Percentiles rank a stretch among this genome's conserved stretches.
Evolutionary conservation across 2,888 invertebrate genomes (phyloP).

Genomic region (Noctua janthina): DNA sequence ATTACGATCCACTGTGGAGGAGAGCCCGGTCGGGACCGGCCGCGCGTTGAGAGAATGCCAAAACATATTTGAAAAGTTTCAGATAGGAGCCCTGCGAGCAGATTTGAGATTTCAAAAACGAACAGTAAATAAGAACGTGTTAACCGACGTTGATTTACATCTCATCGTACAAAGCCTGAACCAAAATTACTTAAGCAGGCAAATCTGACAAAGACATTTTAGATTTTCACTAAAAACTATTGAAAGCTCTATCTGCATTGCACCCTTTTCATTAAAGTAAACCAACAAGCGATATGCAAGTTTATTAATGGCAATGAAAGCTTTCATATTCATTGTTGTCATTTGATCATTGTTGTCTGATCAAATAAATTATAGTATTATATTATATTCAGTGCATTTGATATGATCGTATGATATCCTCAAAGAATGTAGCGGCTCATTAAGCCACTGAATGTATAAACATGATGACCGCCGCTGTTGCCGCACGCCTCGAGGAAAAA

Average conservation of each 20-base stretch:
- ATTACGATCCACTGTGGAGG: not conserved
- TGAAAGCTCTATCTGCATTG: not conserved
- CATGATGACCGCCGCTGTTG: not conserved
- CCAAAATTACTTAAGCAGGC: not conserved
- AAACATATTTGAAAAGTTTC: not conserved
- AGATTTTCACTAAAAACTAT: not conserved
- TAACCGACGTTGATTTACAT: too few species aligned
- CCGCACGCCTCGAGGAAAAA: conserved; percentile 14
- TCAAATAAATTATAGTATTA: too few species aligned
- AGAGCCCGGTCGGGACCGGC: not conserved
- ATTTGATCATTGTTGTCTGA: too few species aligned
- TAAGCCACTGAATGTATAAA: conserved; percentile 32
- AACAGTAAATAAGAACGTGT: not conserved
- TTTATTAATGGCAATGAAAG: conserved; percentile 1
- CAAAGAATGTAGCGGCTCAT: conserved; percentile 14
- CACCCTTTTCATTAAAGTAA: not conserved
- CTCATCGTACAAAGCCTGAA: not conserved
- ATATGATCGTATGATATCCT: conserved; percentile 3
- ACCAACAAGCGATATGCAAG: not conserved
- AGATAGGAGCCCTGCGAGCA: not conserved
- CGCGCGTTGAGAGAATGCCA: not conserved
- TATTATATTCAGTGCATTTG: not conserved
- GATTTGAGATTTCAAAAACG: not conserved
- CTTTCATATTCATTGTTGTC: not conserved
- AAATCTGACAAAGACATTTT: not conserved